phyloP scores from a whole-genome alignment of 2,797 vertebrate genomes.

The Rhinoraja longicauda region DNA sequence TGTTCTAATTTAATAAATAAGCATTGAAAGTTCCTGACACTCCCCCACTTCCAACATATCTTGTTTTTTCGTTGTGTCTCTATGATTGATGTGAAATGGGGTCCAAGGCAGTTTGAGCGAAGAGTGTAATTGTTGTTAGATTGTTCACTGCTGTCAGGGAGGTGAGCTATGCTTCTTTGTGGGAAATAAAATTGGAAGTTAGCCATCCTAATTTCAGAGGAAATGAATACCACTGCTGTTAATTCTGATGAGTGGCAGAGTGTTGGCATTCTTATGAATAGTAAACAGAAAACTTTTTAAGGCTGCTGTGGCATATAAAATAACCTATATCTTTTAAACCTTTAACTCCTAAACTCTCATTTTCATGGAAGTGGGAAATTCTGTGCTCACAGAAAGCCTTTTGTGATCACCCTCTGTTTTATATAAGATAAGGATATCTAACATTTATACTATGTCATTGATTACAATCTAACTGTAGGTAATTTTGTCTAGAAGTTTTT shows the following conservation, averaged over 20 bases:
- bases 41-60: slow-evolving; percentile 18
- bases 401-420: slow-evolving; percentile 2
- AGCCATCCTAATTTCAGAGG: slow-evolving; percentile 37
- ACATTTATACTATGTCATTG: neutral
- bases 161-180: slow-evolving; percentile 30
- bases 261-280: slow-evolving; percentile 34
- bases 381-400: neutral
- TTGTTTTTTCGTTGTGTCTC: slow-evolving; percentile 22
- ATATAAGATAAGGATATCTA: neutral
- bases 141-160: slow-evolving; percentile 25
- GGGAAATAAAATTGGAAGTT: slow-evolving; percentile 36
- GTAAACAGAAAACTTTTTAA: slow-evolving; percentile 17
- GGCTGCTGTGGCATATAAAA: slow-evolving; percentile 15
- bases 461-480: neutral
- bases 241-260: slow-evolving; percentile 35
- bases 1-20: slow-evolving; percentile 39
- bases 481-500: neutral
- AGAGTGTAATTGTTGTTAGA: slow-evolving; percentile 32
- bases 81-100: slow-evolving; percentile 33
- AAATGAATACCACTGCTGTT: slow-evolving; percentile 39
- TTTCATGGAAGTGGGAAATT: neutral
- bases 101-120: slow-evolving; percentile 36
- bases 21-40: slow-evolving; percentile 28
- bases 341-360: neutral
- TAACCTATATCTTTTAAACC: neutral